Conservation (phyloP, 2,113 vertebrate genomes). For the Ceyx margarethae region DNA sequence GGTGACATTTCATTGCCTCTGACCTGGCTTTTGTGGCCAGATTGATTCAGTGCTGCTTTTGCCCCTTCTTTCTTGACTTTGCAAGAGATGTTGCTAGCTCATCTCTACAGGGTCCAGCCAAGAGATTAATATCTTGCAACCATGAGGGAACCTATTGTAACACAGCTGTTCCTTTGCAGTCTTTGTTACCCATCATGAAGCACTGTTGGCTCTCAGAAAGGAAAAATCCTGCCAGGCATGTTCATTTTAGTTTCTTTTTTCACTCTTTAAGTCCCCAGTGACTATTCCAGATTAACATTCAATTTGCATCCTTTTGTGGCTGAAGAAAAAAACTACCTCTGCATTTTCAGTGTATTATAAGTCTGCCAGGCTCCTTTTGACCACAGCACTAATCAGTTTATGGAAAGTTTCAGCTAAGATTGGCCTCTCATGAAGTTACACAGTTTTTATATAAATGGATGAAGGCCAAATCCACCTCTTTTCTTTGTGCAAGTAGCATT, state of each 20-base stretch:
- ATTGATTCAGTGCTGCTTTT: not conserved
- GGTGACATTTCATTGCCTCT: not conserved
- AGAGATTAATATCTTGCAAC: not conserved
- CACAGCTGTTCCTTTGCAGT: not conserved
- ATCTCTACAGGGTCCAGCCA: not conserved
- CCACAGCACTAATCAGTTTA: slow-evolving; percentile 14
- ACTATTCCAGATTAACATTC: not conserved
- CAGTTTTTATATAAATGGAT: not conserved
- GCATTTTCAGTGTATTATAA: not conserved
- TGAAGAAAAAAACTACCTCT: slow-evolving; percentile 15
- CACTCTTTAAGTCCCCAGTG: not conserved
- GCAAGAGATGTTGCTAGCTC: not conserved
- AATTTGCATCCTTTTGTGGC: slow-evolving; percentile 46
- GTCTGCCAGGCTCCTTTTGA: slow-evolving; percentile 39
- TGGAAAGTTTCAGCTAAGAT: not conserved
- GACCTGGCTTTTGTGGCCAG: not conserved
- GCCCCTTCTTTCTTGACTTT: not conserved
- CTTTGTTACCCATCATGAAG: not conserved
- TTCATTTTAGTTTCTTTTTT: slow-evolving; percentile 20
- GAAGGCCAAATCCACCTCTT: not conserved
- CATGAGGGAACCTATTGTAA: not conserved
- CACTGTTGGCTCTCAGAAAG: not conserved
- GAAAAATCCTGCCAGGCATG: slow-evolving; percentile 11
- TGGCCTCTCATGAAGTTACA: not conserved
- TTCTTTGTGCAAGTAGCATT: not conserved